These are phyloP conservation scores for Chrysogorgia sp. DNA, from an alignment of 92 coral and sea anemone genomes.

Conservation along the genomic window DNA sequence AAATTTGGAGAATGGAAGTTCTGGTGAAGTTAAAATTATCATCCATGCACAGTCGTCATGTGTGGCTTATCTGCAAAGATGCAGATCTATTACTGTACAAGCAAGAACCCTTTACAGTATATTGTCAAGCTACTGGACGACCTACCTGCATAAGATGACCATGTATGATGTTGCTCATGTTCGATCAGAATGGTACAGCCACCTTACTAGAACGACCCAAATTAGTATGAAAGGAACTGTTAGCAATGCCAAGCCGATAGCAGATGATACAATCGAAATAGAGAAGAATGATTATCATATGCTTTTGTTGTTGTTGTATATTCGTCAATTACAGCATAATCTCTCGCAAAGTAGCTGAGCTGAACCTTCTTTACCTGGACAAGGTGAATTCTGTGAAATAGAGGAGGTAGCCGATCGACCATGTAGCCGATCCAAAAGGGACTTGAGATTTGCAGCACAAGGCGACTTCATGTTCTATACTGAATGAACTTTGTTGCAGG, in stretches of 20 bases:
- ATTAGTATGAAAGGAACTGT: constrained; percentile 54
- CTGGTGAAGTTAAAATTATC: constrained; percentile 28
- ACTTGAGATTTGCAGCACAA: constrained; percentile 26
- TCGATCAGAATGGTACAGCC: constrained; percentile 48
- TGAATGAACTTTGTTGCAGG: too few relatives aligned
- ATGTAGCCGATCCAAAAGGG: constrained; percentile 40
- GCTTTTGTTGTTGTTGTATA: constrained; percentile 12
- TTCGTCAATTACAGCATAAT: neutral
- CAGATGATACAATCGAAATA: constrained; percentile 47
- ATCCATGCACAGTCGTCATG: constrained; percentile 23
- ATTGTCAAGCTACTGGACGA: constrained; percentile 54
- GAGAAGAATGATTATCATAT: constrained; percentile 26
- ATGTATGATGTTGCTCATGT: constrained; percentile 46
- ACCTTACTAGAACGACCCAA: constrained; percentile 29
- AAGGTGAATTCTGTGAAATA: neutral
- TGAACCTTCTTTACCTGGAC: constrained; percentile 1
- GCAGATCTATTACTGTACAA: constrained; percentile 42
- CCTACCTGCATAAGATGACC: constrained; percentile 38
- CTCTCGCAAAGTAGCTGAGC: too few relatives aligned
- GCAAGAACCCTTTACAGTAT: constrained; percentile 46
- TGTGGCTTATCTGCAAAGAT: constrained; percentile 44
- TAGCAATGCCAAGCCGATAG: constrained; percentile 40
- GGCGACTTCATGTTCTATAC: constrained; percentile 27
- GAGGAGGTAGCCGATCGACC: constrained; percentile 18
- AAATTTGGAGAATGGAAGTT: constrained; percentile 34